phyloP scores from a whole-genome alignment of 2,113 vertebrate genomes.

The Acrocephalus kingi region DNA sequence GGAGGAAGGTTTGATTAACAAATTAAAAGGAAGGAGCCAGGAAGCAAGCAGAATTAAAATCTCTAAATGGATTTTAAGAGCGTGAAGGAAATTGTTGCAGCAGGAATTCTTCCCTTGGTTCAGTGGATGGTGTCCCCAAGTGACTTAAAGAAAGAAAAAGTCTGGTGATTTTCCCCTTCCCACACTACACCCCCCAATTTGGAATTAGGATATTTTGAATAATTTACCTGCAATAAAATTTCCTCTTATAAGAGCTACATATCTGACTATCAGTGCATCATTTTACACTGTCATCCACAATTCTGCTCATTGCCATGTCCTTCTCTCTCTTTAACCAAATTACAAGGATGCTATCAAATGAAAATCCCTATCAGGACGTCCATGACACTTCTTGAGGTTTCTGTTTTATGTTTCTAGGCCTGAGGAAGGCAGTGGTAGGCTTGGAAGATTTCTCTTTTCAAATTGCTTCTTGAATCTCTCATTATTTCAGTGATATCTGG shows the following conservation, averaged over 20 bases:
- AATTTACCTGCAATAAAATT: background rate
- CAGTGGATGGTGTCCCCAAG: background rate
- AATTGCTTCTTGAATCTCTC: background rate
- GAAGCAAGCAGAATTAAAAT: background rate
- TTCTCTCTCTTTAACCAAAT: background rate
- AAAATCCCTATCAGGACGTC: background rate
- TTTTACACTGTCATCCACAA: background rate
- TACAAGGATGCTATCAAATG: background rate
- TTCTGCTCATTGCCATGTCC: background rate
- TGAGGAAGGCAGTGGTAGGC: background rate
- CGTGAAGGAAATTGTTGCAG: background rate
- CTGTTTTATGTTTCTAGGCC: background rate
- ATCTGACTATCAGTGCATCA: background rate
- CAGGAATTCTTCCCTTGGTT: background rate
- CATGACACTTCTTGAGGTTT: background rate
- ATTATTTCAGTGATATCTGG: background rate
- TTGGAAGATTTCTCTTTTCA: background rate
- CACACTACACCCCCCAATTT: fast-evolving
- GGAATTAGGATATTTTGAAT: background rate
- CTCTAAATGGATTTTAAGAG: background rate
- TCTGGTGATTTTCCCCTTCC: background rate
- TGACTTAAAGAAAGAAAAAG: background rate
- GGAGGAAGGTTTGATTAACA: background rate
- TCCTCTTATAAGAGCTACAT: background rate
- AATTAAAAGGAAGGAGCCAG: background rate